Base-by-base conservation (phyloP, 2,888 invertebrate genomes). In the Cyaniris semiargus region DNA sequence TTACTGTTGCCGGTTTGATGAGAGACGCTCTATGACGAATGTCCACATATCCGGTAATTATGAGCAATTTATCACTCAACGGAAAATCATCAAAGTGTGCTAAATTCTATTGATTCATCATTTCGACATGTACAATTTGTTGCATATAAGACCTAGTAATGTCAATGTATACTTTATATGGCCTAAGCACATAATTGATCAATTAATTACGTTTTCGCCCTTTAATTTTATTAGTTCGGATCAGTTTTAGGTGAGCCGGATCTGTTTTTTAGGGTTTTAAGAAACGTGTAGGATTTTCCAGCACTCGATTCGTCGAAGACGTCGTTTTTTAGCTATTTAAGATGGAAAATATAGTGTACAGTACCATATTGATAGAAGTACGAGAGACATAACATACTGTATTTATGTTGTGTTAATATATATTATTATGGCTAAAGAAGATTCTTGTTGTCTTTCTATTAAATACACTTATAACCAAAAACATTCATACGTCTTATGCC, bases 41-140 rank as follows among this genome's bases (percentile, higher is more conserved):
- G 44, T 34, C 77, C 58, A 77, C 72, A 77, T 60, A 58, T 77
- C 77, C 77, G 58, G 27, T 72, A 77, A 77, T 77, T 72, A 60
- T 72, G 15, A 38, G 72, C 58, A 77, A 77, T 77, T 77, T 72
- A 38, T 58, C 71, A 58, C 71, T 74, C 74, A 74, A 53, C 48
- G 74, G 48, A 74, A 74, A 74, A 53, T 74, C 74, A 74, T 74
- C 74, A 53, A 74, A 74, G 48, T 48, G 74, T 48, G 74, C 74
- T 74, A 74, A 74, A 74, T 74, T 74, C 27, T 74, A 74, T 74
- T 53, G 74, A 74, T 74, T 74, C 74, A 53, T 74, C 74, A 74
- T 53, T 74, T 74, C 74, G 74, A 53, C 74, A 74, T 74, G 21
- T 48, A 48, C 8, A 72, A 53, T 48, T 74, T 48, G 48, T 74